phyloP scores from a whole-genome alignment of 2,888 invertebrate species.

The Elysia crispata region DNA sequence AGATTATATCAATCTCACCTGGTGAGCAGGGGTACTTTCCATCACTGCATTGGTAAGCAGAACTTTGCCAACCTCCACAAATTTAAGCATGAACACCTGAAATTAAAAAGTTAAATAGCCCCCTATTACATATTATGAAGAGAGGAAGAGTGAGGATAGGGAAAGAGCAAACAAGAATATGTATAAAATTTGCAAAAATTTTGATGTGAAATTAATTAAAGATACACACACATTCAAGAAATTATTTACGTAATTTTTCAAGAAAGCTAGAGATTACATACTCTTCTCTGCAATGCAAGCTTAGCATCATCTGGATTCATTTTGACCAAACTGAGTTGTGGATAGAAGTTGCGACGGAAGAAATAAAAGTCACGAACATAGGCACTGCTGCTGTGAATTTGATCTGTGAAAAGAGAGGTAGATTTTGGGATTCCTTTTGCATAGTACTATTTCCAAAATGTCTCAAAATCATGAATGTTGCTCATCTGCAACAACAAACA shows the following conservation, averaged over 20 bases:
- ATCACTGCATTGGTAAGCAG: conserved; percentile 77
- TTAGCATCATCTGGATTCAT: conserved; percentile 95
- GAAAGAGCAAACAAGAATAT: too few species aligned
- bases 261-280: conserved; percentile 38
- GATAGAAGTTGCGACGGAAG: conserved; percentile 97
- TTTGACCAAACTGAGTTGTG: conserved; percentile 94
- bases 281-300: conserved; percentile 83
- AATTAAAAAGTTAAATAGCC: too few species aligned
- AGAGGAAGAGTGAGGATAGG: too few species aligned
- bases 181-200: too few species aligned
- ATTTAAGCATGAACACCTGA: conserved; percentile 90
- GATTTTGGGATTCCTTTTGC: too few species aligned
- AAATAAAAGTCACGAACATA: conserved; percentile 97
- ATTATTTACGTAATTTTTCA: too few species aligned
- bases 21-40: conserved; percentile 68
- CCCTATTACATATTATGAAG: too few species aligned
- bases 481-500: neutral
- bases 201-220: too few species aligned
- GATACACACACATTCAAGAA: too few species aligned
- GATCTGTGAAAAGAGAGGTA: conserved; percentile 82
- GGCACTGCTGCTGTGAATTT: conserved; percentile 95
- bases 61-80: conserved; percentile 96
- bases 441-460: neutral
- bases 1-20: conserved; percentile 58
- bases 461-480: neutral